Base-by-base conservation (phyloP, 2,888 invertebrate species). In the Synanthedon vespiformis region DNA sequence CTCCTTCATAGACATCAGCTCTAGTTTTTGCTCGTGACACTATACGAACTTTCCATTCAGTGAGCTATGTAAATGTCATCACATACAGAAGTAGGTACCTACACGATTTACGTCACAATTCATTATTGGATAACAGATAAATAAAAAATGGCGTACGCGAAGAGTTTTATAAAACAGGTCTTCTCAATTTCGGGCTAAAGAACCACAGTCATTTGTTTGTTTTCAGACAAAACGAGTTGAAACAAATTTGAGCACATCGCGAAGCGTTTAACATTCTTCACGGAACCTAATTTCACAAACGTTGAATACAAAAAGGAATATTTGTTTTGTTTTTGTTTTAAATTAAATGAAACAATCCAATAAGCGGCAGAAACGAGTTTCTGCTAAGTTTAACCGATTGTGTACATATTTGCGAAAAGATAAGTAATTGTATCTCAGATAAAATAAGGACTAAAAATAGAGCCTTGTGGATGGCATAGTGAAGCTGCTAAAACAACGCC, bases 171-270 rank as follows among this genome's bases (percentile, higher is more conserved):
- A 50, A 47, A 54, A 48, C 57, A 57, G 59, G 60, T 66, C 67
- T 72, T 68, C 72, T 63, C 72, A 71, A 77, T 76, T 75, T 74
- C 66, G 64, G 59, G 66, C 63, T 67, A 69, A 69, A 65, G 64
- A 73, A 77, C 81, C 81, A 72, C 81, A 77, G 70, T 67, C 72
- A 80, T 81, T 80, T 79, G 72, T 82, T 79, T 69, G 60, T 61
- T 60, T 57, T 55, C 18, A 14, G 55, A 54, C 61, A 55, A 70
- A 77, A 77, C 74, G 70, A 77, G 74, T 69, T 70, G 58, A 63
- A 78, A 73, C 75, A 66, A 77, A 77, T 75, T 75, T 73, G 65
- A 63, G 62, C 64, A 63, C 67, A 67, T 67, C 61, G 64, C 57
- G 62, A 66, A 64, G 61, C 63, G 74, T 65, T 77, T 75, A 72